Evolutionary conservation across 2,888 invertebrate genomes (phyloP), one percentile per base, ranked within the genome.

Genomic region (Drosophila mulleri): DNA sequence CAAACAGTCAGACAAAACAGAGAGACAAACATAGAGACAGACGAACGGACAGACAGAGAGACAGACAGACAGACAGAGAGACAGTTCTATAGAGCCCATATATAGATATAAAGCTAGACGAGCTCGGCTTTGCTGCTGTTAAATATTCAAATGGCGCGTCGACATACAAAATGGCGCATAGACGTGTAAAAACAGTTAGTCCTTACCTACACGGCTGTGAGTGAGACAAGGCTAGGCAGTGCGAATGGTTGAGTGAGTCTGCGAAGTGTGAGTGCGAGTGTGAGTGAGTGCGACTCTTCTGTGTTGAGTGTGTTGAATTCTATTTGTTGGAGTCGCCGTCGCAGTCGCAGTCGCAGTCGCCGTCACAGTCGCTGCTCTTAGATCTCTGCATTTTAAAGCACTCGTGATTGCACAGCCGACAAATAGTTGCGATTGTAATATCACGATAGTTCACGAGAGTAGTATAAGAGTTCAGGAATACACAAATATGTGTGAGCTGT

Each of bases 71-170:
- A 50, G 29, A 64, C 63, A 71, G 62, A 44, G 65, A 66, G 66
- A 66, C 66, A 66, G 60, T 41, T 69, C 60, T 41, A 67, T 61
- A 64, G 56, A 58, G 58, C 53, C 29, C 48, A 48, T 48, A 48
- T 29, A 64, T 39, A 53, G 48, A 61, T 50, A 63, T 59, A 74
- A 59, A 68, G 75, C 81, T 80, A 83, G 83, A 83, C 74, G 58
- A 66, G 63, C 47, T 76, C 32, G 58, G 73, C 54, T 80, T 87
- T 75, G 57, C 23, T 60, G 52, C 57, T 80, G 80, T 86, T 72
- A 86, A 86, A 86, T 88, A 86, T 86, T 88, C 82, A 86, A 86
- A 86, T 80, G 83, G 69, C 78, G 73, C 81, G 73, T 72, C 89
- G 72, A 84, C 85, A 86, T 67, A 84, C 85, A 80, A 81, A 86